Conservation (phyloP, 2,113 vertebrate species). For the Coturnix japonica region DNA sequence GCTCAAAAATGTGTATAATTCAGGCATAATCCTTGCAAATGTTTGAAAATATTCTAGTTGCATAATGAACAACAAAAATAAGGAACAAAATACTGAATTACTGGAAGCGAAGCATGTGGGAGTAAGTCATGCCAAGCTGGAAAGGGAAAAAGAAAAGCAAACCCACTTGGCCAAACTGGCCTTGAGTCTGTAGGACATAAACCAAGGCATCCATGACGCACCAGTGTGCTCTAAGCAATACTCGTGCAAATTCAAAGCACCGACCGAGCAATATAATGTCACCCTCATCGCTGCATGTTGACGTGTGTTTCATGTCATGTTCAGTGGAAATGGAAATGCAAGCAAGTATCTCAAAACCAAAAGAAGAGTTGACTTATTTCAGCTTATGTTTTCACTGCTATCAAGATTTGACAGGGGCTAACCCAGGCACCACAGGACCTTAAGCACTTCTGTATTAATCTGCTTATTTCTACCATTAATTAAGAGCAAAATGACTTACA, state of each 20-base stretch:
- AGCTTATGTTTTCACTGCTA: neutral
- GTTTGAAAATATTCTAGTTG: constrained; percentile 69
- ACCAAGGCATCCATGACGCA: constrained; percentile 1
- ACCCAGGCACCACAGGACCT: neutral
- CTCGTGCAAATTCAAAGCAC: neutral
- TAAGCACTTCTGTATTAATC: neutral
- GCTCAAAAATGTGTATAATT: constrained; percentile 27
- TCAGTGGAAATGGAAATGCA: neutral
- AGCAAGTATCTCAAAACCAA: neutral
- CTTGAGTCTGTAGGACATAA: constrained; percentile 7
- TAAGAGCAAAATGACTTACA: neutral
- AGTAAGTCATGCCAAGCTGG: constrained; percentile 46
- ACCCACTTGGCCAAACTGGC: constrained; percentile 50
- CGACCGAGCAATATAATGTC: neutral
- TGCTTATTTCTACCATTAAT: neutral
- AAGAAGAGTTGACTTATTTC: neutral
- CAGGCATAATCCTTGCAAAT: constrained; percentile 12
- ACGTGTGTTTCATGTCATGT: neutral
- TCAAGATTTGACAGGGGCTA: neutral
- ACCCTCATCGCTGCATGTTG: neutral
- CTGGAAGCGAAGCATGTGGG: constrained; percentile 45
- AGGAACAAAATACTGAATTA: constrained; percentile 57
- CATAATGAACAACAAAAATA: constrained; percentile 54
- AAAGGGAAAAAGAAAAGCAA: neutral
- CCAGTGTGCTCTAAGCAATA: neutral